Base-by-base conservation (phyloP, 1,140 invertebrate genomes). In the Asobara japonica region DNA sequence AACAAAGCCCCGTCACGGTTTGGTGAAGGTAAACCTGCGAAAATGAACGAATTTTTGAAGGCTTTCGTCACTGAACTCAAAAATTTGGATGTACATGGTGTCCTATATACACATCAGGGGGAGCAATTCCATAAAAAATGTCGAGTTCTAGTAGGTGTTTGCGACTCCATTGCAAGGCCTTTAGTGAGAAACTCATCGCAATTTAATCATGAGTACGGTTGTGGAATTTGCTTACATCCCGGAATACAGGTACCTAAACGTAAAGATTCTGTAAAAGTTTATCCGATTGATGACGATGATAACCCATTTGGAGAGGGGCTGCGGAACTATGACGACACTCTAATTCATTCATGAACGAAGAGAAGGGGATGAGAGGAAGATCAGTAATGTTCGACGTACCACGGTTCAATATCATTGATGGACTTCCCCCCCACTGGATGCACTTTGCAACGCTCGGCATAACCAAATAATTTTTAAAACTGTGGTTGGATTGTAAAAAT, bases 381-480 rank as follows among this genome's bases (percentile, higher is more conserved):
- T 73, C 74, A 22, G 51, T 65, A 11, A 29, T 73, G 48, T 56
- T 13, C 11, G 30, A 71, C 27, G 30, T 73, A n/a, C 72, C 74
- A 18, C 31, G 48, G 16, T 76, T 74, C 27, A 65, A 76, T 29
- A 29, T 76, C 3, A 62, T 74, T 25, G 11, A 41, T 0, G 51
- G 30, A 31, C 7, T 77, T 20, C 60, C 48, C 5, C 36, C 41
- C 18, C 79, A 82, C 68, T 78, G 78, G 73, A 81, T 82, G 79
- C 80, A 82, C 31, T 61, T 56, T 25, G 73, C 80, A 33, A 18
- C 51, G 22, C 72, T 80, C 18, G 79, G 79, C 6, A 62, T 79
- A 5, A 71, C 60, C 13, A 30, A 62, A 0, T 69, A 72, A 48
- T 61, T 77, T 22, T 69, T 66, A 3, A 45, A 61, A 10, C 72